Evolutionary conservation across 2,113 vertebrate genomes (phyloP).

Genomic region (Taxidea taxus): DNA sequence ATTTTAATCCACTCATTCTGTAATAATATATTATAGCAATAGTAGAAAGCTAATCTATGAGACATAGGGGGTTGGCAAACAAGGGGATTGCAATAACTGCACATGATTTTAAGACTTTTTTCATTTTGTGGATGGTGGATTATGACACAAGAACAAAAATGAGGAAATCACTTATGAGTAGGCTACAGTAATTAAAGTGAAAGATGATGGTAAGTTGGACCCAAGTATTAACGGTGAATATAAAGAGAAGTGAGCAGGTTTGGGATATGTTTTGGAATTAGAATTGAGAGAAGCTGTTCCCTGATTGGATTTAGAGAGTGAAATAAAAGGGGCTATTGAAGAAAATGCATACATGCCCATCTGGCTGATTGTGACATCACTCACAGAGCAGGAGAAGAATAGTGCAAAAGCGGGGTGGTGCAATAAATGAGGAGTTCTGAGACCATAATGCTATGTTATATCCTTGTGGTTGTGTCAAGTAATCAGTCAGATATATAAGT

Average conservation of each 20-base stretch:
- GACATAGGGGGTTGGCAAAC: background rate
- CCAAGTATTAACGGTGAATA: background rate
- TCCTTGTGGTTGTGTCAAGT: background rate
- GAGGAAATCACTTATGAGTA: background rate
- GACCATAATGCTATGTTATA: background rate
- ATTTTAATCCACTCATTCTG: background rate
- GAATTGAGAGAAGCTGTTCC: background rate
- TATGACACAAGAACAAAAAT: background rate
- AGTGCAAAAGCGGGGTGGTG: background rate
- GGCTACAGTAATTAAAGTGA: background rate
- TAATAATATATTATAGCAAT: background rate
- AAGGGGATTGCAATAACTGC: background rate
- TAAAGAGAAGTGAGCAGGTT: background rate
- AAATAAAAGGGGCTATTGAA: background rate
- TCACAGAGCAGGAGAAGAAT: background rate
- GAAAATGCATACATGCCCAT: background rate
- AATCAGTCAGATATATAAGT: background rate
- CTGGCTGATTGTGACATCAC: background rate
- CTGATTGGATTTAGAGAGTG: background rate
- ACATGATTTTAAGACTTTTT: background rate
- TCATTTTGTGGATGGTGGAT: background rate
- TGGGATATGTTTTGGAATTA: background rate
- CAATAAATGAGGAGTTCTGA: background rate
- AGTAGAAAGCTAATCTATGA: background rate
- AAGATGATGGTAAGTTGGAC: background rate